These are phyloP conservation scores for Pharmacophagus antenor DNA, from an alignment of 2,888 invertebrate species.

Conservation along the genomic window DNA sequence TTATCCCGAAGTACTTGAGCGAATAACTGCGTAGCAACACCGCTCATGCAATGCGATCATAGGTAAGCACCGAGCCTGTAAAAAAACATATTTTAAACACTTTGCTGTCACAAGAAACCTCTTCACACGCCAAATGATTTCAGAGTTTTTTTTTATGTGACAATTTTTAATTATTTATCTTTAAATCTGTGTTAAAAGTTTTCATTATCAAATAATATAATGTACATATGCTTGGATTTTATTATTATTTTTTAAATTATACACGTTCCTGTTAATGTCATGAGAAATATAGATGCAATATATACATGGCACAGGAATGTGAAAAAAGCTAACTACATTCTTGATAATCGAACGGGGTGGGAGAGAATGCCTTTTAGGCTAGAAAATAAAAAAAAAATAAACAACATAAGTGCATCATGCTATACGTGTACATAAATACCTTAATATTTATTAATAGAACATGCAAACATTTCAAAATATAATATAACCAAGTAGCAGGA, in stretches of 20 bases:
- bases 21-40: neutral
- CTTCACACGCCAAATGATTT: neutral
- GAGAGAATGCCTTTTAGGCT: no score
- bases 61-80: conserved; percentile 77
- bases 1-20: neutral
- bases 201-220: no score
- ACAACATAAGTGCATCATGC: neutral
- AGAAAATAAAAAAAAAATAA: neutral
- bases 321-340: no score
- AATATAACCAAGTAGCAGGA: neutral
- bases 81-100: conserved; percentile 39
- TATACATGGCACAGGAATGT: no score
- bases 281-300: no score
- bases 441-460: neutral
- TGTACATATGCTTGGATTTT: no score
- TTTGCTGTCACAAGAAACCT: neutral
- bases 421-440: no score
- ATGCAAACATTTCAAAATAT: conserved; percentile 2
- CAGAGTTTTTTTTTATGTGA: no score
- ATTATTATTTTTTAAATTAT: no score
- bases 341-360: neutral
- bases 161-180: no score
- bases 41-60: conserved; percentile 72
- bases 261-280: no score
- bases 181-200: no score